Evolutionary conservation across 2,888 invertebrate genomes (phyloP).

Genomic region (Gymnocheta viridis): DNA sequence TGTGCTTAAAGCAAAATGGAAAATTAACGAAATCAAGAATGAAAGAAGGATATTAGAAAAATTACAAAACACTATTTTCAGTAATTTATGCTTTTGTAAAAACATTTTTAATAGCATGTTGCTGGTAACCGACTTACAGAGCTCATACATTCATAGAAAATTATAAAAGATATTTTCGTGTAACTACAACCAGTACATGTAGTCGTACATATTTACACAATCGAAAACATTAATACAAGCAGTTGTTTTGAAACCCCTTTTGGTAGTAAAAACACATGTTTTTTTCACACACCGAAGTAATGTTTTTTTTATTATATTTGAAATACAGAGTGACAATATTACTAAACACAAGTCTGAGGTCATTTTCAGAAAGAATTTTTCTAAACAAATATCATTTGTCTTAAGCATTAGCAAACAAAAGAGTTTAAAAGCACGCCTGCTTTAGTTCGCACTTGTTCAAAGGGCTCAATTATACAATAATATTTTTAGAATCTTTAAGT

Average conservation of each 20-base stretch:
- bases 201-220: not conserved
- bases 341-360: not conserved
- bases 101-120: conserved; percentile 47
- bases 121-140: conserved; percentile 47
- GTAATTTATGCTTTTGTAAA: conserved; percentile 60
- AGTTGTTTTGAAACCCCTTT: not conserved
- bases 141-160: conserved; percentile 28
- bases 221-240: not conserved
- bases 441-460: no score
- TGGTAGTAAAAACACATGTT: conserved; percentile 26
- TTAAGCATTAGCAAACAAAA: not conserved
- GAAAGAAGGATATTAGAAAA: not conserved
- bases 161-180: conserved; percentile 2
- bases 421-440: no score
- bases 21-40: not conserved
- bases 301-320: not conserved
- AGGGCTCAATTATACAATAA: no score
- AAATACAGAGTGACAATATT: not conserved
- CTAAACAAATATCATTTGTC: not conserved
- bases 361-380: not conserved
- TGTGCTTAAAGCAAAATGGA: not conserved
- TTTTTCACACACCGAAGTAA: not conserved
- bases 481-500: no score
- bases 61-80: conserved; percentile 9
- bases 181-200: not conserved